These are phyloP conservation scores for Sparidentex hasta DNA, from an alignment of 2,797 vertebrate species.

Conservation along the genomic window DNA sequence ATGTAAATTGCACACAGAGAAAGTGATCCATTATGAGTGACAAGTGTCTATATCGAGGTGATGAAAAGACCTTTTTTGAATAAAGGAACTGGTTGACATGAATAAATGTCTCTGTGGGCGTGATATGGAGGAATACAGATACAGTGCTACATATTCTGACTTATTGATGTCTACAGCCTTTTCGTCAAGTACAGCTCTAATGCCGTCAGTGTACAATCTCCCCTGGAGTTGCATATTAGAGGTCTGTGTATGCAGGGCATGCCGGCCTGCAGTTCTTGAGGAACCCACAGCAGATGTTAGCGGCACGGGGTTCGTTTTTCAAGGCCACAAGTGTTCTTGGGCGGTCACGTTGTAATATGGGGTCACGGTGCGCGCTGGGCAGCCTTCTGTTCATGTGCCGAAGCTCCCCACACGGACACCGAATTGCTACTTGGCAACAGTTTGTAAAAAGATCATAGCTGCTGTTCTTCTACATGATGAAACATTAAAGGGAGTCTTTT, in stretches of 20 bases:
- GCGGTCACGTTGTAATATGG: conserved; percentile 35
- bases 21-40: not conserved
- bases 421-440: conserved; percentile 29
- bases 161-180: not conserved
- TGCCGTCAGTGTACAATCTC: not conserved
- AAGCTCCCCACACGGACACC: conserved; percentile 2
- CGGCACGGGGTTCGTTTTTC: conserved; percentile 37
- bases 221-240: conserved; percentile 13
- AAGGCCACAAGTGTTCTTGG: conserved; percentile 51
- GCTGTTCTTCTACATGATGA: conserved; percentile 5
- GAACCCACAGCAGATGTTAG: conserved; percentile 54
- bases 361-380: conserved; percentile 13
- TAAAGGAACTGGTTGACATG: not conserved
- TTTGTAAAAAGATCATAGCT: not conserved
- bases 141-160: not conserved
- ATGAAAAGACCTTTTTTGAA: not conserved
- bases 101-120: not conserved
- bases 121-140: not conserved
- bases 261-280: not conserved
- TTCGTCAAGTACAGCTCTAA: not conserved
- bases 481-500: conserved; percentile 8
- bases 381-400: conserved; percentile 58
- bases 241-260: not conserved
- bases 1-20: not conserved
- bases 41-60: not conserved